A percentile compares a stretch with the other conserved stretches of the same genome.
These are phyloP conservation scores for Gisinianus flammeolus DNA, from an alignment of 2,888 invertebrate species.

Conservation along the genomic window DNA sequence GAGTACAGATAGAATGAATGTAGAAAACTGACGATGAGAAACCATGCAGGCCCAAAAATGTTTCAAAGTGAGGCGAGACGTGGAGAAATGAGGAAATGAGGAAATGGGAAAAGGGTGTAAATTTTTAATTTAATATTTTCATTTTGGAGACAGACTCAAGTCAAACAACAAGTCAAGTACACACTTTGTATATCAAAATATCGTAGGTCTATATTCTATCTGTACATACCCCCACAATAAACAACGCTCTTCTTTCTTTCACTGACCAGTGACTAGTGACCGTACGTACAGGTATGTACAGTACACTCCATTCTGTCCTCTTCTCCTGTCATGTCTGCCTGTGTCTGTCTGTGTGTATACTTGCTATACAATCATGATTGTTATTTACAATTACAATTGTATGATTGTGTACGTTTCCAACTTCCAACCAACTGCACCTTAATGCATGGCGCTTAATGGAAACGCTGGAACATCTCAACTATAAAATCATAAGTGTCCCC, in stretches of 20 bases:
- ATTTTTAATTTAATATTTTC: slow-evolving; percentile 28
- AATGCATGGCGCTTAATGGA: not conserved
- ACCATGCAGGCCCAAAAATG: not conserved
- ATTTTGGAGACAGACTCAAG: not conserved
- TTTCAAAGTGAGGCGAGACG: too few species aligned
- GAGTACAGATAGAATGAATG: not conserved
- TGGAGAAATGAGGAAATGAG: not conserved
- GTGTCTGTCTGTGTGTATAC: too few species aligned
- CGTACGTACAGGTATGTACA: too few species aligned
- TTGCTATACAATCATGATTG: too few species aligned
- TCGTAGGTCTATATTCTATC: not conserved
- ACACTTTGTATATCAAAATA: too few species aligned
- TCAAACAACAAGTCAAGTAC: not conserved
- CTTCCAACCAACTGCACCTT: not conserved
- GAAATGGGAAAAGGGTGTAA: slow-evolving; percentile 4
- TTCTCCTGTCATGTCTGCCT: too few species aligned
- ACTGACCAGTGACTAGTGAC: too few species aligned
- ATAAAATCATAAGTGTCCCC: not conserved
- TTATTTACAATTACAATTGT: too few species aligned
- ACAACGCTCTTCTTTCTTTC: not conserved
- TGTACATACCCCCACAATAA: not conserved
- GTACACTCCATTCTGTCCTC: too few species aligned
- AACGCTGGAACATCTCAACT: not conserved
- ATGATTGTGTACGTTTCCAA: too few species aligned
- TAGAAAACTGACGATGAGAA: not conserved